A percentile compares a stretch with the other conserved stretches of the same genome.
phyloP scores from a whole-genome alignment of 2,113 vertebrate genomes.

The Cyprinus carpio region DNA sequence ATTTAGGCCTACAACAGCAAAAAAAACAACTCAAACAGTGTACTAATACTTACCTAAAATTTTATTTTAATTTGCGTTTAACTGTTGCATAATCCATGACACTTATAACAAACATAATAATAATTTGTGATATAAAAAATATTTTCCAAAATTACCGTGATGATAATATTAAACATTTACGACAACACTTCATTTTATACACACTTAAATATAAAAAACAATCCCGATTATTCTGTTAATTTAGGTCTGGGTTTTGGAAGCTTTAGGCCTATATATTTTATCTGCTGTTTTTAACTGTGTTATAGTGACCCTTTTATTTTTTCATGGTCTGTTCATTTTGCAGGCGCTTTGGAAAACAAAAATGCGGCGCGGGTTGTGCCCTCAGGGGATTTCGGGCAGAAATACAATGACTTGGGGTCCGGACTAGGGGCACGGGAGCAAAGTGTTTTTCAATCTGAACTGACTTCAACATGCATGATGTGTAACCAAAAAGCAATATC shows the following conservation, averaged over 20 bases:
- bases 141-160: background rate
- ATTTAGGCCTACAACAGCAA: background rate
- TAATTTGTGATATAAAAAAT: background rate
- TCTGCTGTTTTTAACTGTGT: background rate
- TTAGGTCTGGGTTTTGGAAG: background rate
- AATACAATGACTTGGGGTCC: slow-evolving; percentile 97
- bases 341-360: slow-evolving; percentile 98
- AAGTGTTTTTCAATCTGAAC: slow-evolving; percentile 99
- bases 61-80: too few species aligned
- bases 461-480: slow-evolving; percentile 99
- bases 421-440: slow-evolving; percentile 94
- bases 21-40: too few species aligned
- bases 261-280: background rate
- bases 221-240: background rate
- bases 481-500: slow-evolving; percentile 99
- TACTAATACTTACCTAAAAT: background rate
- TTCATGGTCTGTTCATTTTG: slow-evolving; percentile 15
- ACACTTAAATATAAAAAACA: background rate
- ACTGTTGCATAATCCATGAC: too few species aligned
- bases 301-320: background rate
- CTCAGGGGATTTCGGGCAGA: slow-evolving; percentile 97
- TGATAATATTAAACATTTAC: background rate
- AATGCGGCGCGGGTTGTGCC: slow-evolving; percentile 96
- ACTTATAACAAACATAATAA: background rate
- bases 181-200: background rate